Conservation (phyloP, 37 sponge, comb jelly and placozoan genomes). For the Theonella swinhoei region DNA sequence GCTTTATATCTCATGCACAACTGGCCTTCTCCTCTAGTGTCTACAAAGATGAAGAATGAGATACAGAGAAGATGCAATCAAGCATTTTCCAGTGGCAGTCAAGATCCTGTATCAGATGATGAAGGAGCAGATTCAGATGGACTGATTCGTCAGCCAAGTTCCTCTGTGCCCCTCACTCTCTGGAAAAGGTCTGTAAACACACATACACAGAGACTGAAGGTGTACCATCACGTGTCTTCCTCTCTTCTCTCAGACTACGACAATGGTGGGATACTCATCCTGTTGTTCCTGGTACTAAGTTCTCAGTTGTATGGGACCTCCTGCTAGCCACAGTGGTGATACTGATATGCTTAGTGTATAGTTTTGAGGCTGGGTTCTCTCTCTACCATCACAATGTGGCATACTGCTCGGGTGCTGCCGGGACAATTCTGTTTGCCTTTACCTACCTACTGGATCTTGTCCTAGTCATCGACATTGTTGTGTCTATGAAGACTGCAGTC, state of each 20-base stretch:
- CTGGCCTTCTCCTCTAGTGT: too few relatives aligned
- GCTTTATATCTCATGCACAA: too few relatives aligned
- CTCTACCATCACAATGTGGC: constrained; percentile 21
- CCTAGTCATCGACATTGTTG: constrained; percentile 57
- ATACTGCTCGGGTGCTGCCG: constrained; percentile 16
- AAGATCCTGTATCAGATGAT: background rate
- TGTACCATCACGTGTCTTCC: too few relatives aligned
- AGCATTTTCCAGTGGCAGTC: constrained; percentile 4
- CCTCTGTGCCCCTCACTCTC: background rate
- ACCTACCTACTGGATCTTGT: constrained; percentile 72
- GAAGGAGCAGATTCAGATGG: too few relatives aligned
- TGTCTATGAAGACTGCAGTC: constrained; percentile 63
- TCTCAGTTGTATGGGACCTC: constrained; percentile 44
- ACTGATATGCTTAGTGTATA: constrained; percentile 33
- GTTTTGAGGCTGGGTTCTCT: constrained; percentile 68
- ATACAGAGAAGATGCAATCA: constrained; percentile 33
- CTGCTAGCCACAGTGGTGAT: constrained; percentile 14
- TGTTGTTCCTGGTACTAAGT: constrained; percentile 50
- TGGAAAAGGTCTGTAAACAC: background rate
- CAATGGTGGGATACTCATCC: background rate
- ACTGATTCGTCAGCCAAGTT: background rate
- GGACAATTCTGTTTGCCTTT: constrained; percentile 23
- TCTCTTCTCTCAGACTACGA: background rate
- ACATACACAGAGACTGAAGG: too few relatives aligned
- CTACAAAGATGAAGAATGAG: constrained; percentile 24